phyloP scores from a whole-genome alignment of 2,113 vertebrate genomes.

The Bungarus multicinctus region DNA sequence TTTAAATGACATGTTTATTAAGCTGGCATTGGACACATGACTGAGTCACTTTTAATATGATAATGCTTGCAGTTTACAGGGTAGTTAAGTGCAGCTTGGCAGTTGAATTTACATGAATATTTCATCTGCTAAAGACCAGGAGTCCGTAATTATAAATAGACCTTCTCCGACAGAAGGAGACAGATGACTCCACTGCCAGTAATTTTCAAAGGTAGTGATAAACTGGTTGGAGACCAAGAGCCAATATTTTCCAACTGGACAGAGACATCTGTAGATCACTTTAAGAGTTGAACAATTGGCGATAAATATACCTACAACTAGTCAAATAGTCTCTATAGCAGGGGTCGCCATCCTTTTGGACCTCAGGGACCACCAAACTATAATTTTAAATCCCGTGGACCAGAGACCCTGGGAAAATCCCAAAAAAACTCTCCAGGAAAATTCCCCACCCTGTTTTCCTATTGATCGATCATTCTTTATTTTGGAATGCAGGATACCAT shows the following conservation, averaged over 20 bases:
- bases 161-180: conserved; percentile 56
- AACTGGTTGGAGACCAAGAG: conserved; percentile 8
- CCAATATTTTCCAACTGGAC: conserved; percentile 23
- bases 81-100: conserved; percentile 67
- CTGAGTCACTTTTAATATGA: conserved; percentile 72
- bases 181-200: conserved; percentile 52
- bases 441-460: too few species aligned
- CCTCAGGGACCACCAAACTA: too few species aligned
- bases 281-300: background rate
- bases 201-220: conserved; percentile 41
- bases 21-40: conserved; percentile 62
- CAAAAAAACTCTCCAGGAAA: too few species aligned
- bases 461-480: too few species aligned
- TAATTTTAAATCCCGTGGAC: too few species aligned
- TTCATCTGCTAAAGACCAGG: conserved; percentile 68
- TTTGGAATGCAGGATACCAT: too few species aligned
- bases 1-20: conserved; percentile 73
- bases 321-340: background rate
- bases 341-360: too few species aligned
- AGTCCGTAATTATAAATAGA: conserved; percentile 71
- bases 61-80: conserved; percentile 68
- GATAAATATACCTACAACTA: background rate
- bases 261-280: conserved; percentile 44
- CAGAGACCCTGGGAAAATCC: too few species aligned
- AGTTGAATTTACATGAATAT: conserved; percentile 70